Base-by-base conservation (phyloP, 1,140 invertebrate genomes). In the Theocolax elegans region DNA sequence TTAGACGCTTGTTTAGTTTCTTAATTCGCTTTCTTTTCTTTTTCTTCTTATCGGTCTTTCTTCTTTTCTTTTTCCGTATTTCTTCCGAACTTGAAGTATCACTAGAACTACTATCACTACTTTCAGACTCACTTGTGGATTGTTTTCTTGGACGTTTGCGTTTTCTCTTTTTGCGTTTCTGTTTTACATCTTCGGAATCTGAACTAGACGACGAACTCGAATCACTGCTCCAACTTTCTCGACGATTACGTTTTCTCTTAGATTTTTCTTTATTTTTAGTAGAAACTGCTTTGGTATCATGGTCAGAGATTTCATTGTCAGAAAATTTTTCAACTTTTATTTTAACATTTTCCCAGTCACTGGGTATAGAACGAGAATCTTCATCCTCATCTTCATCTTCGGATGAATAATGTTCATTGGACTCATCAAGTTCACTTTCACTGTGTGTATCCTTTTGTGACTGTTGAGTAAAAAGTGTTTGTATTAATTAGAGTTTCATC, bases 281-380 rank as follows among this genome's bases (percentile, higher is more conserved):
- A 42, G 15, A 62, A n/a, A 13, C 7, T 0, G 31, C 1, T 1
- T 3, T 15, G 1, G 10, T 21, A 3, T 12, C 12, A 7, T 31
- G 12, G 38, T 67, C 64, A 9, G 63, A 60, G n/a, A 58, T 72
- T 72, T 76, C 74, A 1, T 75, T 76, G 21, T 85, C 81, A 38
- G 78, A 82, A 1, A 77, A 9, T 62, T 75, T 74, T 46, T 85
- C 82, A 7, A 75, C 76, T 71, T 85, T 85, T 17, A 81, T 78
- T 17, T 72, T 76, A 25, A 80, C 76, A 1, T 82, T 80, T 31
- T 82, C 77, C 80, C 82, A 83, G 59, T 83, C 80, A 46, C 75
- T 81, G 0, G 79, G 79, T 63, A 82, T 71, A 1, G 77, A 78
- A 42, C 67, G 67, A 15, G 75, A 79, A 19, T 77, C 75, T 7